Evolutionary conservation across 2,113 vertebrate species (phyloP), one percentile per base, ranked within the genome.

Genomic region (Gnathonemus longibarbis): DNA sequence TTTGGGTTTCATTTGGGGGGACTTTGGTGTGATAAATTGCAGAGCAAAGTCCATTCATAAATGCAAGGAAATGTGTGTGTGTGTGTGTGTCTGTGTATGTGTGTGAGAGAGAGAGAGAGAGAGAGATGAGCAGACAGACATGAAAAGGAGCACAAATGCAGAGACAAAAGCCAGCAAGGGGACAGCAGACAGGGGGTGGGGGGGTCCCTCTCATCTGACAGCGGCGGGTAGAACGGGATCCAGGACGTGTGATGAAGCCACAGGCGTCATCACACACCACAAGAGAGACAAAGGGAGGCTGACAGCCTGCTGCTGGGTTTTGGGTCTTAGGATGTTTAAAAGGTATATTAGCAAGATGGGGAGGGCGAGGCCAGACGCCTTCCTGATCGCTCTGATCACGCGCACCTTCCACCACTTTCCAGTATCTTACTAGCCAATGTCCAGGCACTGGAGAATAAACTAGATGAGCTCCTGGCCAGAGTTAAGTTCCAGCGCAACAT

Each of bases 221-320:
- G 48, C 10, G 49, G 49, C n/a, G 11, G 45, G n/a, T 66, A 15
- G 45, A 45, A 13, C 7, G 53, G 50, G 46, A 45, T 8, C 19
- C 74, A 27, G 89, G 53, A 42, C 15, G 27, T 80, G 86, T 91
- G 89, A 92, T 90, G 89, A 89, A 58, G 45, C n/a, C 11, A 49
- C 87, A 21, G 53, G 56, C 70, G 3, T 17, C 49, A 58, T 39
- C 88, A 84, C 74, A 85, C 86, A 83, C 45, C 86, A 46, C 49
- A 62, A 50, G 31, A 7, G 5, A 35, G 24, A 24, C n/a, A 89
- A 56, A 48, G 80, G 48, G 11, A 27, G n/a, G 42, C 45, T 42
- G 15, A 7, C 24, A 74, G 46, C 62, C 24, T 24, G 31, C 70
- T 50, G 7, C n/a, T 89, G 27, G 31, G 45, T 80, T 24, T 8